phyloP scores from a whole-genome alignment of 2,888 invertebrate species.

The Tachina grossa region DNA sequence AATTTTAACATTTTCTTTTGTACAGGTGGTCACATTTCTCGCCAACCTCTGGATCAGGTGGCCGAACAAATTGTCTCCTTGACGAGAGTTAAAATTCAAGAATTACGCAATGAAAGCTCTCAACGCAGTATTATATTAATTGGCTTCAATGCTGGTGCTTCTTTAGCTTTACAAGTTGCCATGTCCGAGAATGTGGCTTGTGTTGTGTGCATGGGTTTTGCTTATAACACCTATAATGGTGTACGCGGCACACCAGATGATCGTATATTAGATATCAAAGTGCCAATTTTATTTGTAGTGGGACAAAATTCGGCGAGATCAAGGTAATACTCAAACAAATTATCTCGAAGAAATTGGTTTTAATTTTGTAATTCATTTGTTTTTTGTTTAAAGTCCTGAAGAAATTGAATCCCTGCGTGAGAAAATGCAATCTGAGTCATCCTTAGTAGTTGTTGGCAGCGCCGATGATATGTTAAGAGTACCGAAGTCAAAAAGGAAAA shows the following conservation, averaged over 20 bases:
- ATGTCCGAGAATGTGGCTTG: conserved; percentile 88
- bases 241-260: conserved; percentile 90
- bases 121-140: conserved; percentile 89
- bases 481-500: conserved; percentile 87
- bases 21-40: conserved; percentile 77
- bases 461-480: conserved; percentile 90
- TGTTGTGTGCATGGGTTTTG: conserved; percentile 91
- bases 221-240: conserved; percentile 88
- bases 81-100: conserved; percentile 88
- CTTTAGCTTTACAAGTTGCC: conserved; percentile 89
- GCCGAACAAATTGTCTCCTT: conserved; percentile 87
- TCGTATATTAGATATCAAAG: conserved; percentile 87
- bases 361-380: neutral
- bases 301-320: conserved; percentile 88
- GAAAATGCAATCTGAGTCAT: conserved; percentile 89
- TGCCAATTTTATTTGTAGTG: conserved; percentile 90
- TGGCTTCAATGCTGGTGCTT: conserved; percentile 90
- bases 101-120: conserved; percentile 87
- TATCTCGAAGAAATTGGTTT: neutral
- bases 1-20: neutral
- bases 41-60: conserved; percentile 82
- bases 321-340: conserved; percentile 80
- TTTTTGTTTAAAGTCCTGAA: conserved; percentile 84
- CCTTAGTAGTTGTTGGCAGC: conserved; percentile 90
- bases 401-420: conserved; percentile 91